phyloP scores from a whole-genome alignment of 2,797 vertebrate species.

The Chrysocyon brachyurus region DNA sequence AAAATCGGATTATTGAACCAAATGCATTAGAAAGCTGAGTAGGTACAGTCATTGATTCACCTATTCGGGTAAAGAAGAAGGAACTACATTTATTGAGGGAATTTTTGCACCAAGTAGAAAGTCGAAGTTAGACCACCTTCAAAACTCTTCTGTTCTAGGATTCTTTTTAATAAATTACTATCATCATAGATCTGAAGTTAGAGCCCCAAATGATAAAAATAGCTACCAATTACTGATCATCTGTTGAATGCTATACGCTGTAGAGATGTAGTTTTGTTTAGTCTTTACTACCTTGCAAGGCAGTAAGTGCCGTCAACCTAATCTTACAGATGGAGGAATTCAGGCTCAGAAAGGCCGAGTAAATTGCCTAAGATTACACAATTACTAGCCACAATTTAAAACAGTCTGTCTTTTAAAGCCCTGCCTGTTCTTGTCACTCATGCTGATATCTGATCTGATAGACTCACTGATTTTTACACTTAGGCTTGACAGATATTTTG shows the following conservation, averaged over 20 bases:
- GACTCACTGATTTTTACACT: not conserved
- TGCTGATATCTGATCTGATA: not conserved
- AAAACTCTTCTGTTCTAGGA: not conserved
- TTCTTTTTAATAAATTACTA: not conserved
- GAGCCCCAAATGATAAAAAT: not conserved
- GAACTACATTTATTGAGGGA: not conserved
- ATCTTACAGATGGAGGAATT: not conserved
- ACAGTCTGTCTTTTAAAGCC: not conserved
- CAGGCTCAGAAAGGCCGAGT: not conserved
- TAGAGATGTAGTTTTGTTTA: not conserved
- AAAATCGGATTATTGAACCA: not conserved
- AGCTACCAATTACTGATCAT: not conserved
- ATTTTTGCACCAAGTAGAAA: not conserved
- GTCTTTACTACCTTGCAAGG: not conserved
- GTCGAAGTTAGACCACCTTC: not conserved
- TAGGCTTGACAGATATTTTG: not conserved
- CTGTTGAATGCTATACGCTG: not conserved
- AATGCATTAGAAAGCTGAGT: constrained; percentile 14
- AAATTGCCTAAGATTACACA: not conserved
- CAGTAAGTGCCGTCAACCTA: not conserved
- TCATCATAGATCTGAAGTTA: not conserved
- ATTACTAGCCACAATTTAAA: constrained; percentile 1
- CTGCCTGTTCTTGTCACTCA: not conserved
- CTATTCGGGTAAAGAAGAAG: not conserved
- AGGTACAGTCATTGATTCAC: not conserved